phyloP scores from a whole-genome alignment of 1,140 invertebrate genomes.

The Bilobella aurantiaca region DNA sequence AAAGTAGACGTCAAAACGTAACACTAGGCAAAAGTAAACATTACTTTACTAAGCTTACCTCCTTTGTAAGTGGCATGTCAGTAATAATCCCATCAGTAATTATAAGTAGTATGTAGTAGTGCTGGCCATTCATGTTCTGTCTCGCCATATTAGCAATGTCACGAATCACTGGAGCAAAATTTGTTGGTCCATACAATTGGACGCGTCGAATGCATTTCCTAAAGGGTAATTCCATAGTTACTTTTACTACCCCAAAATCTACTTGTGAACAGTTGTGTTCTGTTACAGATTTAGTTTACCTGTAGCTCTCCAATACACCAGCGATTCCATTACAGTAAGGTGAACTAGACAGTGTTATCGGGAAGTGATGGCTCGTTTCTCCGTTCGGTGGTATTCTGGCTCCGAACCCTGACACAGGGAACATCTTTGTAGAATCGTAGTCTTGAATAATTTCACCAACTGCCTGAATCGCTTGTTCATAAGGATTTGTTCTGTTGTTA shows the following conservation, averaged over 20 bases:
- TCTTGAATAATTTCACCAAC: conserved; percentile 56
- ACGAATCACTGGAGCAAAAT: conserved; percentile 54
- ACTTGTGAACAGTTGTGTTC: not conserved
- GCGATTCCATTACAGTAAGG: conserved; percentile 47
- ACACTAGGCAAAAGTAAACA: conserved; percentile 22
- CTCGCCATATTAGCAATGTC: conserved; percentile 45
- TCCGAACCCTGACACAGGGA: conserved; percentile 51
- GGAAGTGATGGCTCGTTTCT: conserved; percentile 50
- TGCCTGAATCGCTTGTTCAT: conserved; percentile 49
- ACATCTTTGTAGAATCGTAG: conserved; percentile 49
- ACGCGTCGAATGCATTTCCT: conserved; percentile 44
- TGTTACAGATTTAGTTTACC: conserved; percentile 12
- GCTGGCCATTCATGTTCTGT: conserved; percentile 43
- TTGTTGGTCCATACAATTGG: conserved; percentile 55
- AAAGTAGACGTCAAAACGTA: too few species aligned
- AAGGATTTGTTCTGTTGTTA: conserved; percentile 44
- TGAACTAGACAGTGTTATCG: conserved; percentile 49
- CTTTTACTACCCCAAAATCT: not conserved
- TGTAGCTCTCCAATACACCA: conserved; percentile 40
- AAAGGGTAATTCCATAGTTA: too few species aligned
- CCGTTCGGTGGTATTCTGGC: conserved; percentile 47
- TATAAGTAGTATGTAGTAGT: conserved; percentile 55
- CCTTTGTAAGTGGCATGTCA: conserved; percentile 53
- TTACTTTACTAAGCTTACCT: conserved; percentile 37
- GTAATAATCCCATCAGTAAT: conserved; percentile 58